Conservation (phyloP, 2,888 invertebrate species). For the Sympetrum striolatum region DNA sequence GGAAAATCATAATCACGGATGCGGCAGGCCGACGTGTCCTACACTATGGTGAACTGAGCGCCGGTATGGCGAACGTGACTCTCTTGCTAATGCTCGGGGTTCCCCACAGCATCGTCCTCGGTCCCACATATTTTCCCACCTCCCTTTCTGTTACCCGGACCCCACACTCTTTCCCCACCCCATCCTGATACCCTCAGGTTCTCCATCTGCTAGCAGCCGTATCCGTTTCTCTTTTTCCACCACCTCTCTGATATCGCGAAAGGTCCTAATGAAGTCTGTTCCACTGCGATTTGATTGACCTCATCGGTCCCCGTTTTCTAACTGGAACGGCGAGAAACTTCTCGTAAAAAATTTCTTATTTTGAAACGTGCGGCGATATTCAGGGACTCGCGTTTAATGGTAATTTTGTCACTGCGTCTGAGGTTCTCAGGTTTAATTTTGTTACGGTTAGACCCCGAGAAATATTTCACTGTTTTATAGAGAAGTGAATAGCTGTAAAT, state of each 20-base stretch:
- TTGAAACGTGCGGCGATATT: not conserved
- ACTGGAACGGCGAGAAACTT: not conserved
- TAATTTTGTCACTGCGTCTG: not conserved
- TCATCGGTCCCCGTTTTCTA: not conserved
- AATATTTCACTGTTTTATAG: not conserved
- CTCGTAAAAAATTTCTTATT: not conserved
- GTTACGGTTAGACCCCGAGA: not conserved
- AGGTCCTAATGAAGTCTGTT: slow-evolving; percentile 20
- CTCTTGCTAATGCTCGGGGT: slow-evolving; percentile 18
- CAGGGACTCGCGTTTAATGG: not conserved
- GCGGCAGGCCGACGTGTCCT: slow-evolving; percentile 36
- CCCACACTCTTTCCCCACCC: too few relatives aligned
- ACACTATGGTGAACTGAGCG: slow-evolving; percentile 31
- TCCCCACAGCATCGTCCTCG: slow-evolving; percentile 1
- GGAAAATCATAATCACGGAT: slow-evolving; percentile 42
- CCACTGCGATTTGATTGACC: slow-evolving; percentile 28
- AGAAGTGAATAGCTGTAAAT: too few relatives aligned
- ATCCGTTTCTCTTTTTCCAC: not conserved
- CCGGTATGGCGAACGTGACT: slow-evolving; percentile 19
- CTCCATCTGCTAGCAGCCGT: not conserved
- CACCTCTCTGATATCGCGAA: not conserved
- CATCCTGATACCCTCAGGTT: not conserved
- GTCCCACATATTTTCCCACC: slow-evolving; percentile 26
- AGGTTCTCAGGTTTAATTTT: not conserved
- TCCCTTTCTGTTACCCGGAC: not conserved